Evolutionary conservation across 2,797 vertebrate genomes (phyloP), one percentile per base, ranked within the genome.

Genomic region (Botia kubotai): DNA sequence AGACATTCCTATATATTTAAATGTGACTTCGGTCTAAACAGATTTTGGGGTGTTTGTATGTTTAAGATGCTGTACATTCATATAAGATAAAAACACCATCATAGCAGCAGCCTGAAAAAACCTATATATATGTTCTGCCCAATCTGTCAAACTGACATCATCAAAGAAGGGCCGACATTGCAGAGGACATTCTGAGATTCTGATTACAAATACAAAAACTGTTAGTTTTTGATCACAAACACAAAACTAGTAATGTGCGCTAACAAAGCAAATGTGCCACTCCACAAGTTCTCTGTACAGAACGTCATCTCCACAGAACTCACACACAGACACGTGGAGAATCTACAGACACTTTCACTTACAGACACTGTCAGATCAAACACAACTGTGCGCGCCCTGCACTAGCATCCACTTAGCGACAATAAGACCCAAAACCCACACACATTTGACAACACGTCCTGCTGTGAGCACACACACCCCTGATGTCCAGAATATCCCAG

Each of bases 401-500:
- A 33, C 72, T 66, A 62, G 65, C 39, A 70, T 52, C 19, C 50
- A 46, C 33, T 17, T 3, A 50, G 33, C 19, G 14, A 19, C 4
- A 12, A 58, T 66, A 52, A n/a, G 14, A 43, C 53, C 62, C 62
- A 63, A 76, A 67, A 76, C 67, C 76, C 36, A 52, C 68, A 65
- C 75, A 79, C 33, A 33, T 33, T 33, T 48, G 53, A 74, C 57
- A 79, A 81, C 76, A 66, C 80, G 80, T 76, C 73, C 72, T 77
- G 58, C 19, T 50, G 75, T 83, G 84, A 83, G 71, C 33, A 33
- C 62, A 12, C 46, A 81, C 55, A 48, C 72, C 75, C 53, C 62
- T 33, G 81, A 78, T 75, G 83, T 86, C 62, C 79, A 46, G 60
- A 72, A 19, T 74, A 81, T 74, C 57, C 74, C 50, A 19, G 43